Evolutionary conservation across 2,797 vertebrate genomes (phyloP).

Genomic region (Muraenolepis orangiensis): DNA sequence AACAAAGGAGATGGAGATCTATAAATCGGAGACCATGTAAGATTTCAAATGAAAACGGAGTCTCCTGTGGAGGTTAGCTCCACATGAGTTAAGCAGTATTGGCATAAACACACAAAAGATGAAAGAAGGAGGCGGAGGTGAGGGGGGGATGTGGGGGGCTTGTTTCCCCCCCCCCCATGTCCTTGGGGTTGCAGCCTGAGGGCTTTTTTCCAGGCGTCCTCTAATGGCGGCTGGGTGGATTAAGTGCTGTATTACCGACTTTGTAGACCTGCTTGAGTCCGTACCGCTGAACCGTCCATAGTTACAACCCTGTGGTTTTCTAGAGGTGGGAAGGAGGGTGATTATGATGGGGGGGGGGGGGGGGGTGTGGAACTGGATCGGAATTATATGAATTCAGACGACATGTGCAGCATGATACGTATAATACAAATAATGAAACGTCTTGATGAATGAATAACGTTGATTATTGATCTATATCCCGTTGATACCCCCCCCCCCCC

Average conservation of each 20-base stretch:
- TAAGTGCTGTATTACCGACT: neutral
- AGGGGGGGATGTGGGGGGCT: neutral
- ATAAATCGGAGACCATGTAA: neutral
- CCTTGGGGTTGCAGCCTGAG: neutral
- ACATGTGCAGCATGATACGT: neutral
- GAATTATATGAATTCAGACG: neutral
- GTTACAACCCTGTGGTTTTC: neutral
- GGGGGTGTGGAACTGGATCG: neutral
- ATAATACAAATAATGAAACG: too few relatives aligned
- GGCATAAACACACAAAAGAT: conserved; percentile 4
- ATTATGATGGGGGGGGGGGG: too few relatives aligned
- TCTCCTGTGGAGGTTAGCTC: conserved; percentile 4
- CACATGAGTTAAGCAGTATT: conserved; percentile 10
- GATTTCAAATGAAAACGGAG: neutral
- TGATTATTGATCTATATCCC: neutral
- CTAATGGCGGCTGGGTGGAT: neutral
- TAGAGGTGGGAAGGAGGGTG: neutral
- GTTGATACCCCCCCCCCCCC: too few relatives aligned
- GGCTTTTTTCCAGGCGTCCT: neutral
- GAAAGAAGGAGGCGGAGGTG: too few relatives aligned
- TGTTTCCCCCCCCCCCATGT: neutral
- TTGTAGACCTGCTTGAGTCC: neutral
- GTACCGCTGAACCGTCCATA: neutral
- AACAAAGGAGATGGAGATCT: neutral
- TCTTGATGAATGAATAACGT: too few relatives aligned